phyloP scores from a whole-genome alignment of 1,140 invertebrate species.

The Thaumetopoea pityocampa region DNA sequence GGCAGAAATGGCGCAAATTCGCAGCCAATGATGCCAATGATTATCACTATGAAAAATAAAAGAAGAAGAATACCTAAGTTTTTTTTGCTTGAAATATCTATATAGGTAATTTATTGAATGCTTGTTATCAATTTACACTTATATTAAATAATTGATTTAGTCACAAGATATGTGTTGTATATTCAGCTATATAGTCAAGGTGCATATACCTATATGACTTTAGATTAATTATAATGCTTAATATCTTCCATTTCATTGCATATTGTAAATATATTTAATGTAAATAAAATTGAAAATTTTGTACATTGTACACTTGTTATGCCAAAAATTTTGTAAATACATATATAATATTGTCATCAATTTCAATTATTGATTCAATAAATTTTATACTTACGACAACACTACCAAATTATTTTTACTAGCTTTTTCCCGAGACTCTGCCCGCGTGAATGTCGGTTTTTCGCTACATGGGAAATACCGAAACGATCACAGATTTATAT shows the following conservation, averaged over 20 bases:
- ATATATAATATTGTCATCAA: conserved; percentile 16
- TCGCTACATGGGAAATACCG: no score
- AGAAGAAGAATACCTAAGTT: no score
- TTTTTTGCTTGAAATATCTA: no score
- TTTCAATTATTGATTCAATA: conserved; percentile 19
- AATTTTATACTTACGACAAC: conserved; percentile 24
- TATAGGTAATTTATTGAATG: no score
- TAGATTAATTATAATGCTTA: conserved; percentile 12
- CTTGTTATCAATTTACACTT: no score
- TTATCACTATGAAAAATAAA: no score
- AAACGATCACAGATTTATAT: no score
- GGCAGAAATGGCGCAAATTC: no score
- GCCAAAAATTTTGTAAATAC: conserved; percentile 21
- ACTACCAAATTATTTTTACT: no score
- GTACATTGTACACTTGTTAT: conserved; percentile 21
- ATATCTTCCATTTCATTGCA: conserved; percentile 22
- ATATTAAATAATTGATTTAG: conserved; percentile 4
- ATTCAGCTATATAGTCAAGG: conserved; percentile 7
- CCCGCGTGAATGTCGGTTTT: no score
- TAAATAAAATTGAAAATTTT: conserved; percentile 22
- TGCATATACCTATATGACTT: conserved; percentile 10
- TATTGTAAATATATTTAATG: conserved; percentile 23
- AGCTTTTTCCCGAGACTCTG: no score
- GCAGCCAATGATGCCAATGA: no score
- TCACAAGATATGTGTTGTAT: conserved; percentile 4